Base-by-base conservation (phyloP, 2,797 vertebrate genomes). In the Muraenolepis orangiensis region DNA sequence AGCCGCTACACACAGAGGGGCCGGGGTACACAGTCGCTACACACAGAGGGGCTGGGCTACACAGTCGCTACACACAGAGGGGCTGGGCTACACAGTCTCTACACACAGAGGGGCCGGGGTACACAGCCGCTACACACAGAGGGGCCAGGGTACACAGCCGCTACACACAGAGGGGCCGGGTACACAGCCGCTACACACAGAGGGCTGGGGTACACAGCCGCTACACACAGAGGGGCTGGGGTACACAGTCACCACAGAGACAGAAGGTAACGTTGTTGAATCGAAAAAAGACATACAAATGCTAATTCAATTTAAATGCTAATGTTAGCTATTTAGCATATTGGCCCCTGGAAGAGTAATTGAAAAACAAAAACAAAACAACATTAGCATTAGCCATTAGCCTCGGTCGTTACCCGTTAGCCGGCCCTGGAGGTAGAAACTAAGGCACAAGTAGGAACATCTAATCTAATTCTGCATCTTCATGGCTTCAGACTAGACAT, bases 71-170 rank as follows among this genome's bases (percentile, higher is more conserved):
- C 38, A 10, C 38, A 7, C 42, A n/a, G n/a, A n/a, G n/a, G n/a
- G n/a, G n/a, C n/a, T n/a, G n/a, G n/a, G n/a, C n/a, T 99, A 93
- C 23, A 38, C 26, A 6, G 11, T 30, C 36, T 26, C 38, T 10
- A 10, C 38, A 10, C 38, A 7, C 42, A n/a, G n/a, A n/a, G n/a
- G n/a, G n/a, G n/a, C n/a, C n/a, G 98, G 99, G 96, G 98, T 99
- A 93, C 23, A 38, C 26, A 6, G 11, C 28, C 36, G 29, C 38
- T 10, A 10, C 38, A 10, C 38, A 7, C 42, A n/a, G n/a, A n/a
- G n/a, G n/a, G n/a, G n/a, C n/a, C n/a, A n/a, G n/a, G 96, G 98
- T 99, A 93, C 23, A 38, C 26, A 6, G 11, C 28, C 36, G 29
- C 38, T 10, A 10, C 38, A 10, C 38, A 7, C 42, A n/a, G n/a